phyloP scores from a whole-genome alignment of 2,113 vertebrate species.

The Rostratula benghalensis region DNA sequence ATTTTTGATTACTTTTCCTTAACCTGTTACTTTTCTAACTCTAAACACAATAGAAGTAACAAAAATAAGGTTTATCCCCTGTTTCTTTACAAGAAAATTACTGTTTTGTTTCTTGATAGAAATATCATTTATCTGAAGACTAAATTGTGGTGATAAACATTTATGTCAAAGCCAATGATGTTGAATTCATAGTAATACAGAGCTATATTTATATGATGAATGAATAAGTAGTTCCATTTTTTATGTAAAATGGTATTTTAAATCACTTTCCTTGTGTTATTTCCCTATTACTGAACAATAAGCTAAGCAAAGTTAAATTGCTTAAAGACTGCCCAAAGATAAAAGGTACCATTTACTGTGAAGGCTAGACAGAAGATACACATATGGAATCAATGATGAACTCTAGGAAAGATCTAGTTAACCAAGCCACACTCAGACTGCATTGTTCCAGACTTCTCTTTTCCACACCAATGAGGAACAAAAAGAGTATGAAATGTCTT shows the following conservation, averaged over 20 bases:
- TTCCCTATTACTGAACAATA: constrained; percentile 8
- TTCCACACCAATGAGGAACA: neutral
- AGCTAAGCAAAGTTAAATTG: neutral
- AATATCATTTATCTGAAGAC: neutral
- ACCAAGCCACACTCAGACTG: neutral
- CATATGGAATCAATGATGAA: constrained; percentile 43
- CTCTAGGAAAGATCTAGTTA: constrained; percentile 8
- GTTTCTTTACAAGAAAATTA: neutral
- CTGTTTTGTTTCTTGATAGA: neutral
- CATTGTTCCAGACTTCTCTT: neutral
- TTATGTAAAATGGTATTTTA: neutral
- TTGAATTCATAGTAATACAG: neutral
- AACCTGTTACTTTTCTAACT: constrained; percentile 69
- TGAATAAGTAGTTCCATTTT: neutral
- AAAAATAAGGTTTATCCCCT: neutral
- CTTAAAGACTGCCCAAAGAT: constrained; percentile 47
- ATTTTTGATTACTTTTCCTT: constrained; percentile 70
- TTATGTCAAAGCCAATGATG: neutral
- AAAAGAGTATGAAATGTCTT: neutral
- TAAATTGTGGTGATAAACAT: neutral
- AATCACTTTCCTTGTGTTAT: neutral
- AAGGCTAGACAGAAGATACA: constrained; percentile 2
- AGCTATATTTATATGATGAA: neutral
- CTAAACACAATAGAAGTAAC: neutral
- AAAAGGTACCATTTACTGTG: neutral